Percentiles rank a stretch among this genome's conserved stretches.
These are phyloP conservation scores for Macroglossus sobrinus DNA, from an alignment of 2,113 vertebrate genomes.

Conservation along the genomic window DNA sequence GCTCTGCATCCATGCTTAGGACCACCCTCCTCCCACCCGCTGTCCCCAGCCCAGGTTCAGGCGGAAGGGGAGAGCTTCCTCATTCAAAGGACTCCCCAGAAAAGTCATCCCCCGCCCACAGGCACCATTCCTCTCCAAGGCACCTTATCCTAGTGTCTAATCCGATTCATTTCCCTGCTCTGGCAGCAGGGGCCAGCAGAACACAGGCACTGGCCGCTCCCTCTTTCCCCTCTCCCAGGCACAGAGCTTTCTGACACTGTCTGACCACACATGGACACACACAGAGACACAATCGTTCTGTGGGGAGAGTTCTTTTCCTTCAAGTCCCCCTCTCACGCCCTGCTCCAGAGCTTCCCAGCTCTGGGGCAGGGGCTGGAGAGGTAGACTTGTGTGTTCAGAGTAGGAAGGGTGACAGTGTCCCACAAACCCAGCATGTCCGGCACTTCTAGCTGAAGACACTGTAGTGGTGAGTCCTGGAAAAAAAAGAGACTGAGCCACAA, in stretches of 20 bases:
- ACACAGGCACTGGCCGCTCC: not conserved
- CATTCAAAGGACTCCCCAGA: not conserved
- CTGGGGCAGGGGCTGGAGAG: not conserved
- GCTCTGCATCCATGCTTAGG: not conserved
- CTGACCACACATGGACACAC: not conserved
- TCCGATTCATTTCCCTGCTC: not conserved
- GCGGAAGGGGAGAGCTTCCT: not conserved
- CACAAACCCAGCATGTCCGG: not conserved
- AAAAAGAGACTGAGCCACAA: not conserved
- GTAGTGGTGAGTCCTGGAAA: not conserved
- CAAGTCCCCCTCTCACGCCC: not conserved
- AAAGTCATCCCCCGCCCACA: not conserved
- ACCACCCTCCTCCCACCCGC: accelerated
- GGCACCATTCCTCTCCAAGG: not conserved
- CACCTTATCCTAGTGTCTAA: not conserved
- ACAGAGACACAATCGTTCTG: accelerated
- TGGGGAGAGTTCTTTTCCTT: not conserved
- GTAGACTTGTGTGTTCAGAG: not conserved
- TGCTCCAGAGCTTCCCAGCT: not conserved
- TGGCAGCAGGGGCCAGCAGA: not conserved
- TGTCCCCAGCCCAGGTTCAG: not conserved
- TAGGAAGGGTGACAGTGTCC: not conserved
- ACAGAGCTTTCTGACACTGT: not conserved
- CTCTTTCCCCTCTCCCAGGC: not conserved
- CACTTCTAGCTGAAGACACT: not conserved